Conservation (phyloP, 2,888 invertebrate species). For the Rutpela maculata region DNA sequence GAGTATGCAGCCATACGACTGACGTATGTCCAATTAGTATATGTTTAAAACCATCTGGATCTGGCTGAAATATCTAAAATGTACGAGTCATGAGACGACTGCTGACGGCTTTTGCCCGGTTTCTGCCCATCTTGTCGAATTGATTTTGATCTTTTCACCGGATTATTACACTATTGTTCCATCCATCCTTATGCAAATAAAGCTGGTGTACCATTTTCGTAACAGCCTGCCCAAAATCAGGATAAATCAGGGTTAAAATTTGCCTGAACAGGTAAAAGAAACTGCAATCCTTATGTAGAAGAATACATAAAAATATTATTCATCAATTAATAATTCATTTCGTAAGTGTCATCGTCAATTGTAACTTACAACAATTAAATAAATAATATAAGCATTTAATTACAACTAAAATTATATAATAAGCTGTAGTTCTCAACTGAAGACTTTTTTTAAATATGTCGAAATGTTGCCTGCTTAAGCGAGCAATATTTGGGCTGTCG, state of each 20-base stretch:
- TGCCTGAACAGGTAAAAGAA: too few relatives aligned
- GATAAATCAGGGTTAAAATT: background rate
- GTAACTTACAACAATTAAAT: too few relatives aligned
- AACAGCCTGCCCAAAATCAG: conserved; percentile 48
- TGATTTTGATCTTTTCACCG: conserved; percentile 70
- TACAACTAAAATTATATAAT: too few relatives aligned
- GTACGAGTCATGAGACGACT: conserved; percentile 56
- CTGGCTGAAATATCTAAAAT: conserved; percentile 68
- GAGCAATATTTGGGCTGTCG: too few relatives aligned
- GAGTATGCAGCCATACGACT: conserved; percentile 69
- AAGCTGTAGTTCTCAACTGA: too few relatives aligned
- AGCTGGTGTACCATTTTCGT: conserved; percentile 54
- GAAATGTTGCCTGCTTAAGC: too few relatives aligned
- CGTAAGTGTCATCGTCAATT: too few relatives aligned
- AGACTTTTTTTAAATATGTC: too few relatives aligned
- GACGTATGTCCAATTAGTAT: conserved; percentile 73
- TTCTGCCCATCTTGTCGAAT: conserved; percentile 64
- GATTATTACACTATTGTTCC: conserved; percentile 70
- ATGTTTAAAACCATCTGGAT: conserved; percentile 71
- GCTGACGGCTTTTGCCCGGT: conserved; percentile 50
- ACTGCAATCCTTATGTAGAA: too few relatives aligned
- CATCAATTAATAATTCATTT: too few relatives aligned
- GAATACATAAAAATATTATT: too few relatives aligned
- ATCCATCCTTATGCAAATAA: conserved; percentile 69
- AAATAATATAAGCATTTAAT: too few relatives aligned